phyloP scores from a whole-genome alignment of 2,797 vertebrate species.

The Urosaurus nigricauda region DNA sequence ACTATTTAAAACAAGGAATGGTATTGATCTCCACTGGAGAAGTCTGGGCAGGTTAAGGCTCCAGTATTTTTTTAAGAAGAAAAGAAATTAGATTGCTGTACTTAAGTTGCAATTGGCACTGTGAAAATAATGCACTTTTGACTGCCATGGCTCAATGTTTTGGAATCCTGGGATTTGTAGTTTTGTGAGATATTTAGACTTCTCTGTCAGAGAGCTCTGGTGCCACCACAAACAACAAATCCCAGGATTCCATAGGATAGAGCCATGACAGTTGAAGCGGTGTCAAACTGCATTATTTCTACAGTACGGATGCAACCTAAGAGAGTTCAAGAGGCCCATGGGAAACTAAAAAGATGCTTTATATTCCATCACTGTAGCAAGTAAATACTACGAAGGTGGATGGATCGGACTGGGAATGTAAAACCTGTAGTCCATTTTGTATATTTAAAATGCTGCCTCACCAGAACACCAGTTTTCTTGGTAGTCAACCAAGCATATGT shows the following conservation, averaged over 20 bases:
- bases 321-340: fast-evolving
- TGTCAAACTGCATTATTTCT: too few species aligned
- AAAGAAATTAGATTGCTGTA: neutral
- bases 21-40: neutral
- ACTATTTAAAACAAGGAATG: neutral
- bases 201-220: too few species aligned
- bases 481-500: neutral
- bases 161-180: too few species aligned
- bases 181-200: too few species aligned
- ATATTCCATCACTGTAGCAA: neutral
- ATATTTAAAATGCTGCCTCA: neutral
- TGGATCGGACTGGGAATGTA: too few species aligned
- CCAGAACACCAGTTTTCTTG: neutral
- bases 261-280: too few species aligned
- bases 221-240: too few species aligned
- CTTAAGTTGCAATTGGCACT: too few species aligned
- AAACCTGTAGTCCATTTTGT: neutral
- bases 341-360: neutral
- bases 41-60: neutral
- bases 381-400: neutral
- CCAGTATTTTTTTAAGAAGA: neutral
- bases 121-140: too few species aligned
- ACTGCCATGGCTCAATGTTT: too few species aligned
- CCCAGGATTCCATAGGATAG: too few species aligned
- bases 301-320: neutral